phyloP scores from a whole-genome alignment of 2,888 invertebrate species.

The Zygaena filipendulae region DNA sequence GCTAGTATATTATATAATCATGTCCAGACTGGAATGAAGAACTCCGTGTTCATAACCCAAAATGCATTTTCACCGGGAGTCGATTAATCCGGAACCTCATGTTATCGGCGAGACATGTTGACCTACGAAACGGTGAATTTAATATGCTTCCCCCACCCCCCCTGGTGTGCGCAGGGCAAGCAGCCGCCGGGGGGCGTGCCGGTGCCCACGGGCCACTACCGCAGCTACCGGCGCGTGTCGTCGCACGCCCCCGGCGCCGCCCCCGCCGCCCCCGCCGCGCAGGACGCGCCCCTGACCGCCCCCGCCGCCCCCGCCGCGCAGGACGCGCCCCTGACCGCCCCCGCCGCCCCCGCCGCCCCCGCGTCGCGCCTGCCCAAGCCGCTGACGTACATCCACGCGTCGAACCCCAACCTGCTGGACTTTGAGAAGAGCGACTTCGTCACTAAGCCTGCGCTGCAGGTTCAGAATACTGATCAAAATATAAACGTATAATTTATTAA shows the following conservation, averaged over 20 bases:
- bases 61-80: too few relatives aligned
- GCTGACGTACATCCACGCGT: conserved; percentile 74
- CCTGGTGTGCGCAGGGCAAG: conserved; percentile 33
- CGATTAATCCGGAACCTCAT: too few relatives aligned
- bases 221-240: conserved; percentile 23
- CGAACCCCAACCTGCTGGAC: conserved; percentile 75
- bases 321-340: conserved; percentile 11
- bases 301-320: conserved; percentile 7
- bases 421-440: conserved; percentile 65
- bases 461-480: too few relatives aligned
- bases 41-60: too few relatives aligned
- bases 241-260: conserved; percentile 9
- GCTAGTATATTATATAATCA: too few relatives aligned
- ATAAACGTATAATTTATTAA: too few relatives aligned
- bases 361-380: conserved; percentile 41
- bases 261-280: conserved; percentile 5
- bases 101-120: too few relatives aligned
- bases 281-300: conserved; percentile 8
- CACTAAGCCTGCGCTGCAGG: conserved; percentile 31
- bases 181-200: conserved; percentile 65
- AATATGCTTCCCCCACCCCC: too few relatives aligned
- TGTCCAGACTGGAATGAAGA: too few relatives aligned
- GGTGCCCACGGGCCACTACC: conserved; percentile 78
- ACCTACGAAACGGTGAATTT: too few relatives aligned
- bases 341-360: conserved; percentile 6